Evolutionary conservation across 2,888 invertebrate species (phyloP).

Genomic region (Chydorus sphaericus): DNA sequence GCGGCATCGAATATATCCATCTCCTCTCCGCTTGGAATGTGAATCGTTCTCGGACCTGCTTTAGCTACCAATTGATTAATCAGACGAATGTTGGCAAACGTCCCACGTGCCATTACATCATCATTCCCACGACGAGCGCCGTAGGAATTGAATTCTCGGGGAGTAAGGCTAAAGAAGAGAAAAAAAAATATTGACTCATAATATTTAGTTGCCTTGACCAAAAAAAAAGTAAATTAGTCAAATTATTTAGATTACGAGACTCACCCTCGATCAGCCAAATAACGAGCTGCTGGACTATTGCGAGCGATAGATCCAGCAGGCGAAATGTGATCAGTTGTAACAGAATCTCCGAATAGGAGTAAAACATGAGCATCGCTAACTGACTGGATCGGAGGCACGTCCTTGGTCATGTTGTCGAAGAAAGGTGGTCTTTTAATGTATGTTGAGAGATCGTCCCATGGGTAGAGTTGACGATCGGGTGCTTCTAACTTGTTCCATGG

Average conservation of each 20-base stretch:
- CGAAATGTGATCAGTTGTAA: conserved; percentile 97
- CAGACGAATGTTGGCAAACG: conserved; percentile 93
- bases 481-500: conserved; percentile 72
- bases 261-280: conserved; percentile 52
- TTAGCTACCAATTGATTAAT: conserved; percentile 72
- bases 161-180: conserved; percentile 48
- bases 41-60: conserved; percentile 70
- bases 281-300: conserved; percentile 81
- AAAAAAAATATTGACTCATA: not conserved
- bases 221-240: not conserved
- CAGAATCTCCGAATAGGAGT: conserved; percentile 82
- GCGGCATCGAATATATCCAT: conserved; percentile 94
- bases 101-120: conserved; percentile 91
- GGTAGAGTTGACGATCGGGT: conserved; percentile 68
- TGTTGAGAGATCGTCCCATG: conserved; percentile 79
- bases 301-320: conserved; percentile 95
- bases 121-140: conserved; percentile 95
- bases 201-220: not conserved
- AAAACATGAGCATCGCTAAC: conserved; percentile 64
- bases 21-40: conserved; percentile 73
- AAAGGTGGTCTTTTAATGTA: conserved; percentile 95
- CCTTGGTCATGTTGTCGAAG: conserved; percentile 67
- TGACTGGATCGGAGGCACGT: conserved; percentile 42
- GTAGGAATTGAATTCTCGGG: conserved; percentile 94
- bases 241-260: conserved; percentile 19